Evolutionary conservation across 2,888 invertebrate genomes (phyloP).

Genomic region (Siphonodentalium dalli): DNA sequence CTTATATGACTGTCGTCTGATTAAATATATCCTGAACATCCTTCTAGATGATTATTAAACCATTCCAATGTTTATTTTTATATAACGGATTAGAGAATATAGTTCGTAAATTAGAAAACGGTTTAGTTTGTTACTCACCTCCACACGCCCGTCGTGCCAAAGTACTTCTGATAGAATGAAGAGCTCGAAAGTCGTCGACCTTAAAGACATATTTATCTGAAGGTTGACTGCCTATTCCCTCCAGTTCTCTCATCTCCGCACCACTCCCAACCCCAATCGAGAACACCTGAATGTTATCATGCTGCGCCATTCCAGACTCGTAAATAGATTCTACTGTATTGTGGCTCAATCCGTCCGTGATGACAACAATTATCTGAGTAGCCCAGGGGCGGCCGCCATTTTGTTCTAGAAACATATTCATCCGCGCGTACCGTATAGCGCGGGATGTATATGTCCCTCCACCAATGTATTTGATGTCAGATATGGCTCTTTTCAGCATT

Average conservation of each 20-base stretch:
- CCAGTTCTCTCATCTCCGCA: constrained; percentile 37
- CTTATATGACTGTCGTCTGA: no score
- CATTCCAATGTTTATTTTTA: no score
- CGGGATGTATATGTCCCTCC: constrained; percentile 28
- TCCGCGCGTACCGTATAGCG: constrained; percentile 29
- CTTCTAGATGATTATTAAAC: no score
- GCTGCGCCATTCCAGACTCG: constrained; percentile 15
- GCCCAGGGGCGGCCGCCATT: constrained; percentile 34
- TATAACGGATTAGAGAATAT: no score
- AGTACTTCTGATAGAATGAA: constrained; percentile 34
- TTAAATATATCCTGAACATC: no score
- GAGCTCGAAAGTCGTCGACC: constrained; percentile 38
- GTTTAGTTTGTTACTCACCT: no score
- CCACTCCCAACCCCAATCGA: constrained; percentile 41
- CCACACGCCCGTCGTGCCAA: constrained; percentile 39
- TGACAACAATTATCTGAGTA: constrained; percentile 38
- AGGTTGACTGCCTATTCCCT: constrained; percentile 41
- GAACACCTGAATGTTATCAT: constrained; percentile 35
- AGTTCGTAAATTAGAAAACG: no score
- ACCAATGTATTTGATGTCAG: constrained; percentile 16
- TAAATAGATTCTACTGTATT: constrained; percentile 1
- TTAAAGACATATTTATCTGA: constrained; percentile 37
- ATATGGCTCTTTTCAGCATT: constrained; percentile 19
- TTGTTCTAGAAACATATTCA: constrained; percentile 23
- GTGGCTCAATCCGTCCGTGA: constrained; percentile 43